Percentiles rank a stretch among this genome's conserved stretches.
phyloP scores from a whole-genome alignment of 2,888 invertebrate genomes.

The Idaea straminata region DNA sequence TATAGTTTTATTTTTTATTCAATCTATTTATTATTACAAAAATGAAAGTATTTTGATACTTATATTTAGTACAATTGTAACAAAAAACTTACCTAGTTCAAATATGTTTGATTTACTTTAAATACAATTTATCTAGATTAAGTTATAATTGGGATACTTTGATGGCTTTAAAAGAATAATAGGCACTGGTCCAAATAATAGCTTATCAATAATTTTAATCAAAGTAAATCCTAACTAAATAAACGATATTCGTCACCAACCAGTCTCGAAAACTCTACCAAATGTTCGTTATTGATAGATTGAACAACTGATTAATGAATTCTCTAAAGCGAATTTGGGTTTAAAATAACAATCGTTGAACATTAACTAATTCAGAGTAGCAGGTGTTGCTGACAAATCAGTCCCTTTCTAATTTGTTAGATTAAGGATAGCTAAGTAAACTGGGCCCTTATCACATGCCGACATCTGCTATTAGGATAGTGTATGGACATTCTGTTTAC shows the following conservation, averaged over 20 bases:
- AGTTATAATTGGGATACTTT: not conserved
- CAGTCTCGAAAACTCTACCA: not conserved
- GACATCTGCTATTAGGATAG: conserved; percentile 32
- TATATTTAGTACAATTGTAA: too few species aligned
- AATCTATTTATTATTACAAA: not conserved
- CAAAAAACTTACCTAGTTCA: too few species aligned
- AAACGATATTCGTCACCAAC: not conserved
- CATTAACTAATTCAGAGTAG: conserved; percentile 34
- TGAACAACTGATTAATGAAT: conserved; percentile 1
- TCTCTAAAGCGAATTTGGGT: conserved; percentile 5
- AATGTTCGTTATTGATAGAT: not conserved
- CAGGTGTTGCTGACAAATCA: conserved; percentile 52
- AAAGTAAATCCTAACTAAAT: not conserved
- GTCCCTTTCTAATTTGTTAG: conserved; percentile 59
- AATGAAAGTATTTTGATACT: too few species aligned
- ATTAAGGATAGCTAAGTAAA: conserved; percentile 38
- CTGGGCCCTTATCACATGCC: conserved; percentile 48
- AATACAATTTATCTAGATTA: too few species aligned
- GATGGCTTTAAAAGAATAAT: not conserved
- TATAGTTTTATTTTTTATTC: not conserved
- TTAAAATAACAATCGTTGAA: conserved; percentile 19
- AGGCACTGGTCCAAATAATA: not conserved
- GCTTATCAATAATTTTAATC: not conserved
- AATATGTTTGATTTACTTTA: too few species aligned
- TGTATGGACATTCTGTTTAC: not conserved